Evolutionary conservation across 2,888 invertebrate genomes (phyloP).

Genomic region (Vandiemenella viatica): DNA sequence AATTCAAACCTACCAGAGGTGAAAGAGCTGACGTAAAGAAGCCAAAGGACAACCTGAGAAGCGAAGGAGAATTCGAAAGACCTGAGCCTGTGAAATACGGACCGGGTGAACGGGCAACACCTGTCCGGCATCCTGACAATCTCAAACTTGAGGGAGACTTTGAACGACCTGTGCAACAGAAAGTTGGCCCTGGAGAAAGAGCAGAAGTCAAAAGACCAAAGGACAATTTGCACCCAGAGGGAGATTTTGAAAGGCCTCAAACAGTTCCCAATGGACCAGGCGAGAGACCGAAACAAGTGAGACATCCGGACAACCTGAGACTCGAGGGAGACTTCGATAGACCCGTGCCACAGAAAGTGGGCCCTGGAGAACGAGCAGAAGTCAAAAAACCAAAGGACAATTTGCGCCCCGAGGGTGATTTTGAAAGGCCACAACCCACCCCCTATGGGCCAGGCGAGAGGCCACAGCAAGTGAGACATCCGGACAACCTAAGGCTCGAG

Average conservation of each 20-base stretch:
- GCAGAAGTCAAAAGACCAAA: constrained; percentile 5
- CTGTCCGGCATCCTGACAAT: constrained; percentile 19
- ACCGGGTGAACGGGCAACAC: constrained; percentile 17
- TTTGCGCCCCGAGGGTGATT: constrained; percentile 35
- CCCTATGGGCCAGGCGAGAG: constrained; percentile 15
- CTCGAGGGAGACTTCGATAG: constrained; percentile 37
- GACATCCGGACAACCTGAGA: constrained; percentile 34
- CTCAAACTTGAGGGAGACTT: constrained; percentile 22
- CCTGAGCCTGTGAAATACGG: constrained; percentile 16
- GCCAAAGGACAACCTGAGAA: constrained; percentile 27
- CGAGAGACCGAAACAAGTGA: constrained; percentile 27
- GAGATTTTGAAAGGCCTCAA: constrained; percentile 34
- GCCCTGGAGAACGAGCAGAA: constrained; percentile 18
- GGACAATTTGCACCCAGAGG: constrained; percentile 35
- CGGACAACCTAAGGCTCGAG: constrained; percentile 28
- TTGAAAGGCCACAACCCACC: constrained; percentile 28
- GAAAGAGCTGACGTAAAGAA: constrained; percentile 26
- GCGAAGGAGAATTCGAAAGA: constrained; percentile 29
- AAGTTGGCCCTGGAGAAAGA: constrained; percentile 11
- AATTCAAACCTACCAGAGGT: constrained; percentile 25
- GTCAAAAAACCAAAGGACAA: constrained; percentile 27
- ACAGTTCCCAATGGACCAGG: constrained; percentile 26
- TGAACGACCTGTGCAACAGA: constrained; percentile 13
- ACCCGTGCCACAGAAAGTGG: constrained; percentile 18
- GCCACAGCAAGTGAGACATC: constrained; percentile 44